phyloP scores from a whole-genome alignment of 1,140 invertebrate genomes.

The Adoxophyes honmai region DNA sequence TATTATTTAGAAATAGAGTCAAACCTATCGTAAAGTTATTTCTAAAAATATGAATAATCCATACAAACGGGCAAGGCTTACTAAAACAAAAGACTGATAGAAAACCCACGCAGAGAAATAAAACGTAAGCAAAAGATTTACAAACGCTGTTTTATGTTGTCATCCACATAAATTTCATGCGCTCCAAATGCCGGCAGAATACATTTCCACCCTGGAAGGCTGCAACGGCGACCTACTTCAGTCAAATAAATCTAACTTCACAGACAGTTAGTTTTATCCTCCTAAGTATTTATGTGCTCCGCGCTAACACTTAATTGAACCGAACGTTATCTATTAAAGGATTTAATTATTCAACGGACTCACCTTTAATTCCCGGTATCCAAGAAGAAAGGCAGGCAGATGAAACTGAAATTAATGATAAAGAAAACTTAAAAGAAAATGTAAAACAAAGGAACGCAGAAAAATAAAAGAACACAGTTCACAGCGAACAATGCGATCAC shows the following conservation, averaged over 20 bases:
- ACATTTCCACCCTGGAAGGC: conserved; percentile 32
- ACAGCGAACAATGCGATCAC: conserved; percentile 37
- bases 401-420: conserved; percentile 18
- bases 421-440: conserved; percentile 16
- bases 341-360: conserved; percentile 19
- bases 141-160: conserved; percentile 17
- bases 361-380: conserved; percentile 20
- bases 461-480: conserved; percentile 24
- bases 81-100: too few relatives aligned
- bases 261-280: conserved; percentile 19
- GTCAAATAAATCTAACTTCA: conserved; percentile 37
- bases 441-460: conserved; percentile 5
- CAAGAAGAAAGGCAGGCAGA: conserved; percentile 15
- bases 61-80: too few relatives aligned
- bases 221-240: conserved; percentile 32
- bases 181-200: conserved; percentile 28
- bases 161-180: conserved; percentile 38
- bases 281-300: conserved; percentile 14
- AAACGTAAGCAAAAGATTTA: conserved; percentile 15
- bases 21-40: too few relatives aligned
- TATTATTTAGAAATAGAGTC: too few relatives aligned
- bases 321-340: neutral
- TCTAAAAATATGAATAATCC: too few relatives aligned
- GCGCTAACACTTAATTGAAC: conserved; percentile 4
- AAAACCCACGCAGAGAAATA: conserved; percentile 10